These are phyloP conservation scores for Listrodromus nycthemerus DNA, from an alignment of 2,888 invertebrate genomes.

Conservation along the genomic window DNA sequence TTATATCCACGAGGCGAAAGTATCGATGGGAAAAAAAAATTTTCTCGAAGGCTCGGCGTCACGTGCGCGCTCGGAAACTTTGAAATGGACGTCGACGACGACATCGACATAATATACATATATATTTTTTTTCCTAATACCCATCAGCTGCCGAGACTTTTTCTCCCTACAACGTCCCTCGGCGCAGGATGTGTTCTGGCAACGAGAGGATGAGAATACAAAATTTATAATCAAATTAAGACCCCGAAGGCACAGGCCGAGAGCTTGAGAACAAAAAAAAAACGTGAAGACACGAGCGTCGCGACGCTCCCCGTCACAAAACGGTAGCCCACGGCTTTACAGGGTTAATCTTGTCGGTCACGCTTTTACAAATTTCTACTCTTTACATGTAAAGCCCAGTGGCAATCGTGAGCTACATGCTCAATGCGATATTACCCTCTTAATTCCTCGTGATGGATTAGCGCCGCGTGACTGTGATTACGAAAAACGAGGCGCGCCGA, in stretches of 20 bases:
- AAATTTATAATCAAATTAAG: conserved; percentile 73
- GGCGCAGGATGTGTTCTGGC: conserved; percentile 50
- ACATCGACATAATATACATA: conserved; percentile 22
- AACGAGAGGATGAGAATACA: conserved; percentile 69
- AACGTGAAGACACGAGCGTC: conserved; percentile 47
- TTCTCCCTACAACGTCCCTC: conserved; percentile 46
- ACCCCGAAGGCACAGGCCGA: conserved; percentile 50
- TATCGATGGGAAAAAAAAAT: conserved; percentile 10
- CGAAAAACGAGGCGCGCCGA: neutral
- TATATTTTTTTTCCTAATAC: conserved; percentile 52
- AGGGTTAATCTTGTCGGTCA: conserved; percentile 73
- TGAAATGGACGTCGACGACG: conserved; percentile 12
- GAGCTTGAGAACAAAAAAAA: conserved; percentile 47
- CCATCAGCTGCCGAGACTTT: conserved; percentile 54
- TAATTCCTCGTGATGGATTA: conserved; percentile 41
- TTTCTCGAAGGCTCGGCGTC: neutral
- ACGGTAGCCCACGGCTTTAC: conserved; percentile 51
- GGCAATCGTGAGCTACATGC: conserved; percentile 45
- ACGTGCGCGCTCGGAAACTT: conserved; percentile 9
- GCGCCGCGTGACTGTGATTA: conserved; percentile 38
- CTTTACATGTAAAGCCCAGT: conserved; percentile 66
- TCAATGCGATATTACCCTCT: conserved; percentile 43
- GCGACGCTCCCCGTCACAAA: conserved; percentile 61
- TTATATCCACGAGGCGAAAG: conserved; percentile 4
- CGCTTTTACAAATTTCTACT: conserved; percentile 72